Conservation (phyloP, 37 sponge, comb jelly and placozoan species). For the Ephydatia muelleri region DNA sequence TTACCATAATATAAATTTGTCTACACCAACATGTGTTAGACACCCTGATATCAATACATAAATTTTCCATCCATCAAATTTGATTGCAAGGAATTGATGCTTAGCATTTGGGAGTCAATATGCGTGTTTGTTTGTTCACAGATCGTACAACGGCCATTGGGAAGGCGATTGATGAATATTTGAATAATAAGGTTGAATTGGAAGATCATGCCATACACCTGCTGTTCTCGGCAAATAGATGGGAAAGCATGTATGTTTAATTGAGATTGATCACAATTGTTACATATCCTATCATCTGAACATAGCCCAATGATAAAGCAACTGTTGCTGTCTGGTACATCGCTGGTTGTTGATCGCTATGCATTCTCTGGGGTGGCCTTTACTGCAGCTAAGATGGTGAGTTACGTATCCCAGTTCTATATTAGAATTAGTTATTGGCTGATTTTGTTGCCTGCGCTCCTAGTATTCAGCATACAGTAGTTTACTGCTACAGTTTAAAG, state of each 20-base stretch:
- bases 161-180: slow-evolving; percentile 68
- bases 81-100: no score
- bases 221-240: slow-evolving; percentile 93
- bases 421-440: background rate
- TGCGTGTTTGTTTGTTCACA: background rate
- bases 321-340: slow-evolving; percentile 49
- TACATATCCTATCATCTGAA: background rate
- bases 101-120: no score
- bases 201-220: slow-evolving; percentile 79
- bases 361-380: slow-evolving; percentile 93
- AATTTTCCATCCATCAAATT: no score
- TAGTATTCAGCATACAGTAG: background rate
- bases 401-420: background rate
- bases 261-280: background rate
- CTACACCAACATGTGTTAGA: no score
- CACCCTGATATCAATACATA: no score
- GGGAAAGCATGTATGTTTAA: slow-evolving; percentile 71
- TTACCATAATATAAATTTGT: no score
- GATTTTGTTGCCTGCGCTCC: background rate
- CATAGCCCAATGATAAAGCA: slow-evolving; percentile 55
- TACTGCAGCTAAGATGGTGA: slow-evolving; percentile 87
- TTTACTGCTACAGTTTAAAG: background rate
- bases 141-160: slow-evolving; percentile 89
- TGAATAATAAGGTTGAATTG: slow-evolving; percentile 62
- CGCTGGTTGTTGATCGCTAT: slow-evolving; percentile 92